Percentiles rank a stretch among this genome's conserved stretches.
phyloP scores from a whole-genome alignment of 2,888 invertebrate genomes.

The Drosophila anomalata region DNA sequence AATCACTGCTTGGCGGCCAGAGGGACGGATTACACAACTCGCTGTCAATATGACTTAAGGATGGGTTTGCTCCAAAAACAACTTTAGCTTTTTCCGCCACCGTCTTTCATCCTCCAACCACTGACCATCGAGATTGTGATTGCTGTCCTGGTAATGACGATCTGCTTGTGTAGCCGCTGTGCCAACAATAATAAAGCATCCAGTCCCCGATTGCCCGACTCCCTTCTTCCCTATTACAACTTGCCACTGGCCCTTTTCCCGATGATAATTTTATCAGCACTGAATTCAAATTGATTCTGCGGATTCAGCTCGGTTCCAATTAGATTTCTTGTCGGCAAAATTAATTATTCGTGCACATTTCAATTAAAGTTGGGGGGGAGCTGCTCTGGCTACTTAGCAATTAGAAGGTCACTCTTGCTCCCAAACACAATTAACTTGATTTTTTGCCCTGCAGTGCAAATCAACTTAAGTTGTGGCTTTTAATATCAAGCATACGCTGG shows the following conservation, averaged over 20 bases:
- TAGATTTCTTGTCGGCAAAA: conserved; percentile 52
- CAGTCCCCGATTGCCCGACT: not conserved
- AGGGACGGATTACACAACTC: conserved; percentile 53
- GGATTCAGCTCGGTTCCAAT: conserved; percentile 54
- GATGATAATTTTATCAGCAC: conserved; percentile 54
- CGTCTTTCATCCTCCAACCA: conserved; percentile 31
- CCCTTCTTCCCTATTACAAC: not conserved
- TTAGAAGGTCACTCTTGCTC: conserved; percentile 34
- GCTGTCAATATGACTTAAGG: conserved; percentile 49
- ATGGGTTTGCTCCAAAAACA: not conserved
- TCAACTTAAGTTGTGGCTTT: conserved; percentile 65
- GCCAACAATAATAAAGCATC: conserved; percentile 70
- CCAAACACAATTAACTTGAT: conserved; percentile 45
- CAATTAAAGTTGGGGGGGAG: conserved; percentile 50
- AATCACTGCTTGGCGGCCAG: conserved; percentile 21
- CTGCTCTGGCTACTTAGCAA: conserved; percentile 38
- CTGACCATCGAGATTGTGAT: conserved; percentile 44
- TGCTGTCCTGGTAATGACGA: conserved; percentile 53
- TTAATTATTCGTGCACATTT: conserved; percentile 73
- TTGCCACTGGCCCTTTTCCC: not conserved
- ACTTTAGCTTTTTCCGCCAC: not conserved
- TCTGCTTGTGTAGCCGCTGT: conserved; percentile 62
- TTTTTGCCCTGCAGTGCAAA: conserved; percentile 54
- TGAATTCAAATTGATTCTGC: conserved; percentile 56
- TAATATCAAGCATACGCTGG: conserved; percentile 53